These are phyloP conservation scores for Otis tarda DNA, from an alignment of 2,113 vertebrate species.

Conservation along the genomic window DNA sequence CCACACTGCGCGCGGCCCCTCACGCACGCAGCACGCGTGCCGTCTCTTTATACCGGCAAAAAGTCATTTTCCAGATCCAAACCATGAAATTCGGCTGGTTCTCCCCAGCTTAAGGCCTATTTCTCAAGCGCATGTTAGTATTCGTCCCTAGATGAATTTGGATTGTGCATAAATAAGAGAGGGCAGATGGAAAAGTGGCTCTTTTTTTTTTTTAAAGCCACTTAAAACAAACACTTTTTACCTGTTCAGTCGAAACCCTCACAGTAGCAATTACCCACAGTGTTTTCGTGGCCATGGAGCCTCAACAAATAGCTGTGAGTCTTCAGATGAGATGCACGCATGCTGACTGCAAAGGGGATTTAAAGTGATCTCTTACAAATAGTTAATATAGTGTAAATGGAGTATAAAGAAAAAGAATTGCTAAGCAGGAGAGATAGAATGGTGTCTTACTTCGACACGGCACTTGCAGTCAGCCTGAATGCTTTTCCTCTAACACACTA, in stretches of 20 bases:
- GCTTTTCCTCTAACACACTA: not conserved
- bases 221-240: not conserved
- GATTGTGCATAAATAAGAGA: not conserved
- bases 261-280: not conserved
- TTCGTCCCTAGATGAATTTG: slow-evolving; percentile 37
- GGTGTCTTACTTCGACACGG: not conserved
- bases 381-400: not conserved
- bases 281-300: not conserved
- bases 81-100: not conserved
- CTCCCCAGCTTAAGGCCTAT: not conserved
- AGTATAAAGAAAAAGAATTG: slow-evolving; percentile 7
- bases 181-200: not conserved
- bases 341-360: slow-evolving; percentile 17
- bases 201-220: not conserved
- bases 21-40: not conserved
- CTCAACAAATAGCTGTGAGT: not conserved
- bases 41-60: not conserved
- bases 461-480: not conserved
- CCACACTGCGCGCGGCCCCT: not conserved
- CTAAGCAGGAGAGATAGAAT: not conserved
- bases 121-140: not conserved
- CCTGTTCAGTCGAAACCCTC: not conserved
- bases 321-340: not conserved
- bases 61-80: slow-evolving; percentile 4
- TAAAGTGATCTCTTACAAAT: slow-evolving; percentile 23